A percentile compares a stretch with the other conserved stretches of the same genome.
Conservation (phyloP, 2,888 invertebrate genomes). For the Elmis aenea region DNA sequence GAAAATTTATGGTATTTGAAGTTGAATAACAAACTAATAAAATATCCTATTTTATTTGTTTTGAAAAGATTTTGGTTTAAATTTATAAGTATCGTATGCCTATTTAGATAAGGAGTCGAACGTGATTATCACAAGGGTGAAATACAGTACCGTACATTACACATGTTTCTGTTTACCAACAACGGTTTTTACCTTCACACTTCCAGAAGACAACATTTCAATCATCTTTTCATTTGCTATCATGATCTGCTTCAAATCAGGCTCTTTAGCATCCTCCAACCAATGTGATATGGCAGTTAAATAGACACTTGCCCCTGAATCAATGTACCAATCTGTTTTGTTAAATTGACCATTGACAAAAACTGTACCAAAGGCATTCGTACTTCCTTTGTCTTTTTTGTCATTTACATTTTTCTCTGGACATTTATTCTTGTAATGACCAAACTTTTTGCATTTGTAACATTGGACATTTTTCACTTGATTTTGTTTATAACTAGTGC, state of each 20-base stretch:
- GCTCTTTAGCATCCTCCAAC: conserved; percentile 1
- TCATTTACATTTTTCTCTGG: conserved; percentile 6
- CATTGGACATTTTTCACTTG: conserved; percentile 15
- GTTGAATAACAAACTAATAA: too few relatives aligned
- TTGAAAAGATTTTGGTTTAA: too few relatives aligned
- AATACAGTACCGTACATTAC: too few relatives aligned
- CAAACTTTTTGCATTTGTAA: conserved; percentile 21
- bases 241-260: conserved; percentile 5
- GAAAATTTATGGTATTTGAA: too few relatives aligned
- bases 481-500: conserved; percentile 2
- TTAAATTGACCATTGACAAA: conserved; percentile 21
- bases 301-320: conserved; percentile 23
- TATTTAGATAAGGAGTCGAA: too few relatives aligned
- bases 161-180: conserved; percentile 1
- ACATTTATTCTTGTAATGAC: conserved; percentile 25
- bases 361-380: conserved; percentile 23
- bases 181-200: conserved; percentile 10
- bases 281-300: conserved; percentile 13
- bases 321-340: conserved; percentile 20
- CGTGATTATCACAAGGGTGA: too few relatives aligned
- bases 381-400: too few relatives aligned
- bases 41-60: too few relatives aligned
- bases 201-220: conserved; percentile 4
- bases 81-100: too few relatives aligned
- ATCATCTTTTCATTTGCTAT: conserved; percentile 6